Conservation (phyloP, 2,113 vertebrate species). For the Nothoprocta pentlandii region DNA sequence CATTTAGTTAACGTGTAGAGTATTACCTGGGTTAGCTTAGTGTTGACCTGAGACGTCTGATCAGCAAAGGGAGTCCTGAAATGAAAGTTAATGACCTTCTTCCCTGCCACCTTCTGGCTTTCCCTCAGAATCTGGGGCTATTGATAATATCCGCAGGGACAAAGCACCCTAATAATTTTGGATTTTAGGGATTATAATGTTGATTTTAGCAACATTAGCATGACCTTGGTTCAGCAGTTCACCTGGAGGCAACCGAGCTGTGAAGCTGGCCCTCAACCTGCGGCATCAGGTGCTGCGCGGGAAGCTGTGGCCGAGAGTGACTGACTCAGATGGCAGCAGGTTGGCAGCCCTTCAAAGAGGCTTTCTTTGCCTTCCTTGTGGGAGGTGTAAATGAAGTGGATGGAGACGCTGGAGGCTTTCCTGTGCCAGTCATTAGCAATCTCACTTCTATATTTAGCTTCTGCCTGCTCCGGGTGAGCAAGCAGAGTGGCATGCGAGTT, state of each 20-base stretch:
- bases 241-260: accelerated
- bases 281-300: background rate
- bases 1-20: too few species aligned
- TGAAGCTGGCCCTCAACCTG: background rate
- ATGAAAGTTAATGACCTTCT: too few species aligned
- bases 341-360: slow-evolving; percentile 56
- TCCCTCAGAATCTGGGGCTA: too few species aligned
- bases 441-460: slow-evolving; percentile 45
- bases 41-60: too few species aligned
- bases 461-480: slow-evolving; percentile 19
- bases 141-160: too few species aligned
- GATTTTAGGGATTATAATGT: too few species aligned
- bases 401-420: slow-evolving; percentile 12
- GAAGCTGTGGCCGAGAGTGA: slow-evolving; percentile 9
- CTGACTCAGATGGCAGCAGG: slow-evolving; percentile 39
- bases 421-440: slow-evolving; percentile 36
- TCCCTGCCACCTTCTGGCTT: too few species aligned
- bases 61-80: too few species aligned
- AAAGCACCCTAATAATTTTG: too few species aligned
- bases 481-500: slow-evolving; percentile 31
- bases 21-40: too few species aligned
- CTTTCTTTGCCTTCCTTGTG: slow-evolving; percentile 31
- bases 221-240: background rate
- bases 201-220: too few species aligned
- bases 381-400: slow-evolving; percentile 36